Evolutionary conservation across 2,888 invertebrate species (phyloP).

Genomic region (Eledone cirrhosa): DNA sequence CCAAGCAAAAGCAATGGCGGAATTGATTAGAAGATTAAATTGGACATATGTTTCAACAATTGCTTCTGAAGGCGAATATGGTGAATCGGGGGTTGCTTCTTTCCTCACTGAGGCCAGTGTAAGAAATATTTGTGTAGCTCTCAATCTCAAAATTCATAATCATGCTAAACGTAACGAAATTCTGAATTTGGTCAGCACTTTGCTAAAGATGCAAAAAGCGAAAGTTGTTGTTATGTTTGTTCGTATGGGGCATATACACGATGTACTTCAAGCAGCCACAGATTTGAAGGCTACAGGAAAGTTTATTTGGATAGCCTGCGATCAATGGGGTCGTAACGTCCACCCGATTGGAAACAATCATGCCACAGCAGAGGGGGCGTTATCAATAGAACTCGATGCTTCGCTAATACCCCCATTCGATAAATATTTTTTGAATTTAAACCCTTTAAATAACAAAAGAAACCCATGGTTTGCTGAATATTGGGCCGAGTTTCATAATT

Average conservation of each 20-base stretch:
- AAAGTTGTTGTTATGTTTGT: constrained; percentile 80
- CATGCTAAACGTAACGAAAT: constrained; percentile 73
- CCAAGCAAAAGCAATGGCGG: constrained; percentile 77
- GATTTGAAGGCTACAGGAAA: constrained; percentile 67
- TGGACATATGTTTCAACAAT: constrained; percentile 81
- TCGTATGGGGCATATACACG: constrained; percentile 77
- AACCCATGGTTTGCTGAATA: constrained; percentile 95
- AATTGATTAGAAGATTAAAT: constrained; percentile 75
- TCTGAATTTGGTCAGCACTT: constrained; percentile 72
- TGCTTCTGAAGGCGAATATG: constrained; percentile 79
- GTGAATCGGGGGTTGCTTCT: constrained; percentile 79
- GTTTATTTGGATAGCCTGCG: constrained; percentile 76
- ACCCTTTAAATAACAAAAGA: constrained; percentile 76
- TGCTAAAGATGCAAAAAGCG: constrained; percentile 68
- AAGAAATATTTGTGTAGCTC: constrained; percentile 78
- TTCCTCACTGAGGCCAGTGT: constrained; percentile 76
- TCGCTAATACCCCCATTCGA: constrained; percentile 75
- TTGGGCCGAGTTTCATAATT: constrained; percentile 78
- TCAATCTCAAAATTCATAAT: constrained; percentile 75
- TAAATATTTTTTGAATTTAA: constrained; percentile 74
- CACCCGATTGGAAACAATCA: constrained; percentile 75
- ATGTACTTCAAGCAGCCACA: constrained; percentile 73
- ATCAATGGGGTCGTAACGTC: constrained; percentile 77
- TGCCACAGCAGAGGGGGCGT: constrained; percentile 77
- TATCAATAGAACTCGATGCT: constrained; percentile 78